A percentile compares a stretch with the other conserved stretches of the same genome.
Evolutionary conservation across 2,113 vertebrate species (phyloP).

Genomic region (Lagopus muta): DNA sequence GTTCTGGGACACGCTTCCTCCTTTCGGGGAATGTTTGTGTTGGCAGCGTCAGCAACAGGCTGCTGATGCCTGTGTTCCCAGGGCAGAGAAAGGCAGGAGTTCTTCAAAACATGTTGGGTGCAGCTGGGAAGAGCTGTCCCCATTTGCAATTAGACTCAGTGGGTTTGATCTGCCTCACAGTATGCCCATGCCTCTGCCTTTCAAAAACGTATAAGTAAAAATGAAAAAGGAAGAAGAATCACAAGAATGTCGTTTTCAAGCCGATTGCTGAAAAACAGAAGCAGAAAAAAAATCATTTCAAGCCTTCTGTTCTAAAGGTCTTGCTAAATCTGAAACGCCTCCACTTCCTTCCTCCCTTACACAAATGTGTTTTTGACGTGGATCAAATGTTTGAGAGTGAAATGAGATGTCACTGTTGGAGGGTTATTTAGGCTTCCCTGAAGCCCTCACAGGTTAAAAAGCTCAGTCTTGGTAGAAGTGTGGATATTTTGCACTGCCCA

Average conservation of each 20-base stretch:
- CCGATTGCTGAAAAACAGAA: background rate
- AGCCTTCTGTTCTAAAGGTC: background rate
- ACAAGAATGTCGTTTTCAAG: fast-evolving
- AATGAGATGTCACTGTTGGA: background rate
- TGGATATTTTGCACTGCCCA: background rate
- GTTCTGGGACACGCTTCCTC: background rate
- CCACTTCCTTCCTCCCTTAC: slow-evolving; percentile 21
- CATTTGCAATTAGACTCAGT: background rate
- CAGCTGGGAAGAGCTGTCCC: background rate
- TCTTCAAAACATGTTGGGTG: background rate
- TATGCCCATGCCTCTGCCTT: background rate
- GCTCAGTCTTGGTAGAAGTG: background rate
- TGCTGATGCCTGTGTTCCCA: background rate
- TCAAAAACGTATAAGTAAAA: background rate
- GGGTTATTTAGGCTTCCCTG: background rate
- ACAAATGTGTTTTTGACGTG: background rate
- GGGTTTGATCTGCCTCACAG: fast-evolving
- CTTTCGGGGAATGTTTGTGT: background rate
- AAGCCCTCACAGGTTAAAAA: background rate
- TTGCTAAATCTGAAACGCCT: background rate
- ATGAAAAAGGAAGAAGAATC: background rate
- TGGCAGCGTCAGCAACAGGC: background rate
- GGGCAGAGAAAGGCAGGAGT: background rate
- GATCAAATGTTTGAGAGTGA: background rate
- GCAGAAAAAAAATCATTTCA: background rate